Conservation (phyloP, 2,113 vertebrate genomes). For the Chaetura pelagica region DNA sequence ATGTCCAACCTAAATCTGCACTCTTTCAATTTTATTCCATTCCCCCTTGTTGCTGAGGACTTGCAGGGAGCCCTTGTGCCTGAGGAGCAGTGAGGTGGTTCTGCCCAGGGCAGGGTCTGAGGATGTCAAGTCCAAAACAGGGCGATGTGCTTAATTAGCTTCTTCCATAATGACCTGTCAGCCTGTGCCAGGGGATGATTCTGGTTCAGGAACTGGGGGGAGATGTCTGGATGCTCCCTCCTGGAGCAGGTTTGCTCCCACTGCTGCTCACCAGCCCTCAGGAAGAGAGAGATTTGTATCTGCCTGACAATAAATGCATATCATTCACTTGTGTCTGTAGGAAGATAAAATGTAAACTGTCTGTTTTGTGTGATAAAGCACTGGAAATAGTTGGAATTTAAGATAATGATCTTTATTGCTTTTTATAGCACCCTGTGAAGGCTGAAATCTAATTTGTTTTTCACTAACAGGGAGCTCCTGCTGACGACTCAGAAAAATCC, state of each 20-base stretch:
- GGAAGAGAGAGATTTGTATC: neutral
- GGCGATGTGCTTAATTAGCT: neutral
- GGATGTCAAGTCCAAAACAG: neutral
- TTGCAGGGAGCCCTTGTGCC: neutral
- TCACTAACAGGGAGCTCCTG: slow-evolving; percentile 22
- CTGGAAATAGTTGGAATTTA: slow-evolving; percentile 55
- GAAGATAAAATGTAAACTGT: slow-evolving; percentile 22
- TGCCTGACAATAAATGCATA: slow-evolving; percentile 3
- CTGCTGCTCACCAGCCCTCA: accelerated
- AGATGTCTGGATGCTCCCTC: neutral
- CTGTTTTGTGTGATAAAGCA: slow-evolving; percentile 33
- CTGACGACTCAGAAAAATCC: slow-evolving; percentile 38
- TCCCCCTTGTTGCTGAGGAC: neutral
- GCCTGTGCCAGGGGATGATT: neutral
- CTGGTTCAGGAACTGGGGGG: neutral
- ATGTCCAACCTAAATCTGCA: too few relatives aligned
- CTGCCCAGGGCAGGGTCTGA: neutral
- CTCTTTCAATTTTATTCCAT: too few relatives aligned
- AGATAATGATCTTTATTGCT: slow-evolving; percentile 63
- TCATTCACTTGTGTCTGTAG: slow-evolving; percentile 25
- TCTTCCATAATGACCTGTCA: accelerated
- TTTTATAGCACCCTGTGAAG: slow-evolving; percentile 43
- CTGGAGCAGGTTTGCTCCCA: neutral
- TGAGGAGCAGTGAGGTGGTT: neutral
- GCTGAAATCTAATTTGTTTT: slow-evolving; percentile 53